Conservation (phyloP, 2,888 invertebrate genomes). For the Thysanoteuthis rhombus region DNA sequence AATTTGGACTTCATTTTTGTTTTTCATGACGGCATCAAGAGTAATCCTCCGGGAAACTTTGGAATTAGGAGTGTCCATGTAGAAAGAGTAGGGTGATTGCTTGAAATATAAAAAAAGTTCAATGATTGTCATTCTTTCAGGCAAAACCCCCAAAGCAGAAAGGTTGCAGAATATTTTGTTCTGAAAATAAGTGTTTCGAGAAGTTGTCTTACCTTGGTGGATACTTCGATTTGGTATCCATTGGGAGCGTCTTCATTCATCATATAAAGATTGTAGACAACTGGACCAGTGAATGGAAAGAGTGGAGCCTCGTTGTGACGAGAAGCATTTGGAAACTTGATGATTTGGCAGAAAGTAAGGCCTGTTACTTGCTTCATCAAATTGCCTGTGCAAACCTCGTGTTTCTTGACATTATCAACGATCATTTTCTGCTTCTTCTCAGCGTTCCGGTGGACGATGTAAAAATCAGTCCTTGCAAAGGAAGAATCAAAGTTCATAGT, state of each 20-base stretch:
- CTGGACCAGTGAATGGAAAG: slow-evolving; percentile 63
- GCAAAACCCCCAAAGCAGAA: neutral
- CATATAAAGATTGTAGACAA: slow-evolving; percentile 46
- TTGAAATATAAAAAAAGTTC: neutral
- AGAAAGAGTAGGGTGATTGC: neutral
- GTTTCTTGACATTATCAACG: slow-evolving; percentile 72
- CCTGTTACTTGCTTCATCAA: slow-evolving; percentile 79
- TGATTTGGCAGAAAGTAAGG: slow-evolving; percentile 83
- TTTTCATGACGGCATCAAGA: neutral
- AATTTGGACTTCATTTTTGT: neutral
- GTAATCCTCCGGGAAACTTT: neutral
- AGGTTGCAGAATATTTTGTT: neutral
- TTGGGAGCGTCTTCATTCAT: slow-evolving; percentile 59
- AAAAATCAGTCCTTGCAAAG: slow-evolving; percentile 59
- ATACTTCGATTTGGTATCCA: slow-evolving; percentile 59
- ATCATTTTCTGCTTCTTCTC: slow-evolving; percentile 78
- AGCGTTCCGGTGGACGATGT: slow-evolving; percentile 64
- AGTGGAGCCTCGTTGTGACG: slow-evolving; percentile 69
- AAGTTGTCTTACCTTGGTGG: slow-evolving; percentile 43
- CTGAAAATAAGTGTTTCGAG: neutral
- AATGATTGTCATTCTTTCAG: neutral
- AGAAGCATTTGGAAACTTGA: slow-evolving; percentile 75
- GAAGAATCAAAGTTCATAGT: neutral
- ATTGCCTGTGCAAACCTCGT: slow-evolving; percentile 64
- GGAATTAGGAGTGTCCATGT: neutral